Evolutionary conservation across 2,113 vertebrate species (phyloP), one percentile per base, ranked within the genome.

Genomic region (Ammodramus savannarum): DNA sequence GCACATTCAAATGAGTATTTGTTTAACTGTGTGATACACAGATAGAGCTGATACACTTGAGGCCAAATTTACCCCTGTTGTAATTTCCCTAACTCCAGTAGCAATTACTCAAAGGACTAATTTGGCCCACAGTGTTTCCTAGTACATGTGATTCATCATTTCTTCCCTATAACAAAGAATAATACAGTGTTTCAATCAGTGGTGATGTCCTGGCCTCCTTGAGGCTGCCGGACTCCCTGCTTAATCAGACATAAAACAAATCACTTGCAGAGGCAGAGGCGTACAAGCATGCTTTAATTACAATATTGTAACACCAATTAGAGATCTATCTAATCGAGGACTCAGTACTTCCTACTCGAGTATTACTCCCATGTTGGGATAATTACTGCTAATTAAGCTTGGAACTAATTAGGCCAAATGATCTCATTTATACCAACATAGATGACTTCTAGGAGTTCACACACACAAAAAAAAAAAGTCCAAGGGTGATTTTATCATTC

Each of bases 371-470:
- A 98, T 98, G 98, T 98, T 98, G 98, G 98, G 98, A 98, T 98
- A 98, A 98, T 98, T 98, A 98, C 98, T 98, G 98, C 98, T 98
- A 98, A 98, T 98, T 98, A 98, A 98, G 98, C 98, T 97, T 98
- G 97, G 98, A 98, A 98, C 98, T 98, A 98, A 98, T 98, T 98
- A 98, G 97, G 97, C 98, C 98, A 98, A 98, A 98, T 98, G 98
- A 98, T 98, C 98, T 98, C 97, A 98, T 98, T 98, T 98, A 98
- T 98, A 98, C 98, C 98, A 97, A 98, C 98, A 98, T 97, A 98
- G 98, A 98, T 98, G 98, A 98, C 97, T 98, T 98, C 98, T 97
- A 98, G 96, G 97, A 98, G 98, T 97, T 98, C 95, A 96, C 92
- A 95, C 78, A 76, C 32, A 34, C 94, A 95, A 96, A 96, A 23